Conservation (phyloP, 1,140 invertebrate species). For the Mizuhopecten yessoensis region DNA sequence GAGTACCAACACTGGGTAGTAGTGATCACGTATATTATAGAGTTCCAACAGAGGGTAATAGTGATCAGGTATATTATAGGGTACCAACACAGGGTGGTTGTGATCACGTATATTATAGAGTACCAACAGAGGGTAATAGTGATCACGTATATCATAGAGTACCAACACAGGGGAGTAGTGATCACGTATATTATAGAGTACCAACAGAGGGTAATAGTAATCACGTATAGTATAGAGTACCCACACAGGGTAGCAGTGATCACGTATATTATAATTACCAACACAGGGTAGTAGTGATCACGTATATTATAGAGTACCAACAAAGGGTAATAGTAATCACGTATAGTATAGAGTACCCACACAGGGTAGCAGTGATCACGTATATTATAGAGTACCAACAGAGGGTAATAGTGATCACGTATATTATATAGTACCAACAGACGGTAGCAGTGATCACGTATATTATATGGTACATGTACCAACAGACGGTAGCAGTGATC, state of each 20-base stretch:
- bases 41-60: no score
- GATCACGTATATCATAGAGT: no score
- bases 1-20: no score
- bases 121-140: no score
- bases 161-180: not conserved
- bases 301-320: no score
- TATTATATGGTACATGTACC: not conserved
- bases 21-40: no score
- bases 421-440: no score
- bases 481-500: no score
- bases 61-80: no score
- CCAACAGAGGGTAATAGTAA: not conserved
- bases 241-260: not conserved
- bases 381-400: not conserved
- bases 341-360: not conserved
- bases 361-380: not conserved
- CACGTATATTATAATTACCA: not conserved
- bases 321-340: not conserved
- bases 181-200: not conserved
- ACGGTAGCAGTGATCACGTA: not conserved
- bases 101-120: no score
- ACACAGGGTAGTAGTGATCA: not conserved
- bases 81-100: no score
- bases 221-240: no score
- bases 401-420: not conserved